phyloP scores from a whole-genome alignment of 30 jellyfish, hydroid and myxozoan genomes.

The Hydra vulgaris region DNA sequence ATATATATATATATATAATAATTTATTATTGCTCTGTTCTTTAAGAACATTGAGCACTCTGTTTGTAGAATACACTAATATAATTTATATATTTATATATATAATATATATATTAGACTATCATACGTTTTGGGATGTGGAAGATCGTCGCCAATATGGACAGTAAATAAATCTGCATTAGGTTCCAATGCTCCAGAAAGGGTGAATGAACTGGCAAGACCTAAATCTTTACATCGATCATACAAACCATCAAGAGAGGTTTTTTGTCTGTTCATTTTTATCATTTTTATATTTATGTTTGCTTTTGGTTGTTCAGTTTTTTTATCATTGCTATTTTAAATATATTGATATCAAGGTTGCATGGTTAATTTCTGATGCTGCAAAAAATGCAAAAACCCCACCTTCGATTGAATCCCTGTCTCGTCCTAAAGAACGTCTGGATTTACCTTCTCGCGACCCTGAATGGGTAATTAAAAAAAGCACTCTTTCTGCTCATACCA shows the following conservation, averaged over 20 bases:
- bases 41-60: too few species aligned
- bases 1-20: too few species aligned
- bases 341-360: slow-evolving; percentile 20
- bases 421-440: slow-evolving; percentile 68
- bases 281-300: background rate
- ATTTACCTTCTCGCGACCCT: slow-evolving; percentile 51
- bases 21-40: too few species aligned
- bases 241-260: slow-evolving; percentile 67
- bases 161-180: slow-evolving; percentile 52
- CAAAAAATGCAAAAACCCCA: slow-evolving; percentile 42
- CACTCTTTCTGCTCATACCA: slow-evolving; percentile 40
- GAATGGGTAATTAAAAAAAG: slow-evolving; percentile 57
- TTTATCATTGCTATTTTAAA: background rate
- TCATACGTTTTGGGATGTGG: slow-evolving; percentile 85
- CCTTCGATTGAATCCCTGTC: slow-evolving; percentile 51
- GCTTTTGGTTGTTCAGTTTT: background rate
- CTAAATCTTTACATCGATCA: slow-evolving; percentile 55
- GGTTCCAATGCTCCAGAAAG: slow-evolving; percentile 35
- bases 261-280: background rate
- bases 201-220: slow-evolving; percentile 39
- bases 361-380: slow-evolving; percentile 68
- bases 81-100: too few species aligned
- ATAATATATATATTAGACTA: slow-evolving; percentile 36
- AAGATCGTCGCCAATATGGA: slow-evolving; percentile 90
- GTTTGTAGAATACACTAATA: too few species aligned